Evolutionary conservation across 64 coral and sea anemone species (phyloP).

Genomic region (Porites lutea): DNA sequence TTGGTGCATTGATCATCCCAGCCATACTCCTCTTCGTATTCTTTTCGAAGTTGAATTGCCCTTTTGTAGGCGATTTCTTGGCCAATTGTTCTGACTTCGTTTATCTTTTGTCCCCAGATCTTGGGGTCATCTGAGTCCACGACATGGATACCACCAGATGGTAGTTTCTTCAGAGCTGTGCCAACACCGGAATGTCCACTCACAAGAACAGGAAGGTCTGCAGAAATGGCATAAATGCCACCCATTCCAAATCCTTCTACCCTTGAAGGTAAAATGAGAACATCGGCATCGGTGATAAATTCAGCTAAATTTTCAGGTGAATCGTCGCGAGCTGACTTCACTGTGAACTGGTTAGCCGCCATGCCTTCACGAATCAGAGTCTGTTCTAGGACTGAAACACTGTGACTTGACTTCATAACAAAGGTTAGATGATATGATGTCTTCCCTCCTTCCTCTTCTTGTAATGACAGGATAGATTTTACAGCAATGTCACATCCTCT

Average conservation of each 20-base stretch:
- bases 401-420: not conserved
- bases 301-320: not conserved
- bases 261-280: not conserved
- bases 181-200: not conserved
- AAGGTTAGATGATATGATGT: not conserved
- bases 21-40: not conserved
- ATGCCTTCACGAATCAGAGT: not conserved
- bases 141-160: not conserved
- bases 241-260: not conserved
- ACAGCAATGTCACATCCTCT: conserved; percentile 14
- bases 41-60: not conserved
- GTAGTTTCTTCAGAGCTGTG: not conserved
- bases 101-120: not conserved
- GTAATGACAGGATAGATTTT: not conserved
- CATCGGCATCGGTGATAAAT: not conserved
- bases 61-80: not conserved
- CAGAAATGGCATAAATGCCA: conserved; percentile 15
- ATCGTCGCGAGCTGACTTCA: not conserved
- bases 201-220: not conserved
- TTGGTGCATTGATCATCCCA: not conserved
- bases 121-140: not conserved
- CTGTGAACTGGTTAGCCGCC: not conserved
- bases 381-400: not conserved
- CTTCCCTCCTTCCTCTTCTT: not conserved
- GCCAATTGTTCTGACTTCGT: not conserved